Base-by-base conservation (phyloP, 2,113 vertebrate species). In the Lipophrys pholis region DNA sequence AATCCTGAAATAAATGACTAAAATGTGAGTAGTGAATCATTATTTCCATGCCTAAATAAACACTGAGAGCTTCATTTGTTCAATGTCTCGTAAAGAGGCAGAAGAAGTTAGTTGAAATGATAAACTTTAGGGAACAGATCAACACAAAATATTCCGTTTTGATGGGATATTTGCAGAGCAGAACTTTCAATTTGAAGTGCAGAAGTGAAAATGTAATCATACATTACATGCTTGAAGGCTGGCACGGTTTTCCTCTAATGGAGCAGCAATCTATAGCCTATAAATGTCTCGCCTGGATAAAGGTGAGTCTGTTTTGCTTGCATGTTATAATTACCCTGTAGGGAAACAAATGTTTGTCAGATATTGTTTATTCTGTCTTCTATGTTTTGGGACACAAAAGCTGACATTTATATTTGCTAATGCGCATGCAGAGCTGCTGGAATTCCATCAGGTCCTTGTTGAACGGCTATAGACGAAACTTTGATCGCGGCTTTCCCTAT, bases 351-450 rank as follows among this genome's bases (percentile, higher is more conserved):
- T 30, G 2, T 30, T 42, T 58, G 40, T 76, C 42, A 73, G 36
- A 62, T 45, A 35, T 5, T 16, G 10, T 43, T 48, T 55, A 38
- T 52, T 57, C 11, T 21, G 15, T 54, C n/a, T 69, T 60, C 4
- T 46, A 69, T 54, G 12, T 54, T 60, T 73, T 54, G 69, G 45
- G 54, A 60, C 64, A 70, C 41, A 48, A 60, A 45, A 14, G 11
- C 49, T 35, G 48, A 68, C 36, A 57, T 64, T 73, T 49, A 59
- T 6, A 57, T 67, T 48, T 67, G 41, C 41, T 68, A 16, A 52
- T 16, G 64, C 51, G 69, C 65, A 8, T 60, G 66, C 6, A 42
- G 55, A 69, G 69, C 15, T 6, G 11, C 35, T 14, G 46, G 62
- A 46, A 16, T 60, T 57, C 69, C 69, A 66, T 49, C 5, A 5